Evolutionary conservation across 2,888 invertebrate genomes (phyloP).

Genomic region (Adelognathus sp.): DNA sequence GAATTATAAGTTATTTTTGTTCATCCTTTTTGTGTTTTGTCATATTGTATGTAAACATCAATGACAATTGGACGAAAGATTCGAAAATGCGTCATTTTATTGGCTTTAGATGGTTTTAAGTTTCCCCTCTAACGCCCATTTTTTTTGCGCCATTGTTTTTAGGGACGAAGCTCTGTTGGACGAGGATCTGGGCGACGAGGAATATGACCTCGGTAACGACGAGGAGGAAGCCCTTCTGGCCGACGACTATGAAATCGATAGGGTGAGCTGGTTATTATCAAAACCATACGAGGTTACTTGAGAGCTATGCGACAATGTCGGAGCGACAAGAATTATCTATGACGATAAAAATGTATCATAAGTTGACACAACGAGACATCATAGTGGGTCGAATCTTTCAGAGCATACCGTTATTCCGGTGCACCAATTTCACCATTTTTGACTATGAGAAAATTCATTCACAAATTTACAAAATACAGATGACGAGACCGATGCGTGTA

Average conservation of each 20-base stretch:
- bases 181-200: constrained; percentile 80
- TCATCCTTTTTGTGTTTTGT: too few species aligned
- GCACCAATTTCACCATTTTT: too few species aligned
- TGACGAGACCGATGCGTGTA: neutral
- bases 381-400: neutral
- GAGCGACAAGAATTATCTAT: neutral
- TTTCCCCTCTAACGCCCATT: neutral
- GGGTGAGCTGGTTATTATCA: constrained; percentile 74
- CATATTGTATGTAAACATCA: too few species aligned
- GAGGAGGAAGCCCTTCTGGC: constrained; percentile 82
- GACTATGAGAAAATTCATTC: too few species aligned
- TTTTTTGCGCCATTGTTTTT: constrained; percentile 45
- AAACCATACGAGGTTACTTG: constrained; percentile 50
- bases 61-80: too few species aligned
- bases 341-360: constrained; percentile 5
- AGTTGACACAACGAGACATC: neutral
- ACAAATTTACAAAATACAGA: neutral
- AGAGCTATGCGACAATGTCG: constrained; percentile 23
- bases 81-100: too few species aligned
- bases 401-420: neutral
- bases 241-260: constrained; percentile 79
- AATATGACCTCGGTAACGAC: constrained; percentile 81
- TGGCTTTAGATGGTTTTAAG: too few species aligned
- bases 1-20: neutral
- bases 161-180: constrained; percentile 80